Conservation (phyloP, 2,113 vertebrate species). For the Clarias magur region DNA sequence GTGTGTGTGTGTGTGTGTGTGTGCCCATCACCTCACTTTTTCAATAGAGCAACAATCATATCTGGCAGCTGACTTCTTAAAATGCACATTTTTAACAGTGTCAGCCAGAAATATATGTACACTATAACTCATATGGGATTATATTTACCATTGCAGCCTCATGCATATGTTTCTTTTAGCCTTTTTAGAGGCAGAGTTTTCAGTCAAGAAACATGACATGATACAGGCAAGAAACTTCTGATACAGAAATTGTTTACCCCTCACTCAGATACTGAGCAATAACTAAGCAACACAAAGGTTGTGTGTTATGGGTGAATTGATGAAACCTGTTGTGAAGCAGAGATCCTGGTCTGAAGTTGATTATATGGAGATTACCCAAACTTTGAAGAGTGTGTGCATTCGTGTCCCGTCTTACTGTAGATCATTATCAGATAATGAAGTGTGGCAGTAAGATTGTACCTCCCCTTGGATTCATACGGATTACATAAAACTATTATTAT, state of each 20-base stretch:
- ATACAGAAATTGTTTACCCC: background rate
- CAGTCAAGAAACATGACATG: background rate
- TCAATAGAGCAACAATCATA: constrained; percentile 36
- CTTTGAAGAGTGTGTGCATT: no score
- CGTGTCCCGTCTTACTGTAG: no score
- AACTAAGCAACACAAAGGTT: background rate
- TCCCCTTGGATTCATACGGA: no score
- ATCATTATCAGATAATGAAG: no score
- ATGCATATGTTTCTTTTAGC: background rate
- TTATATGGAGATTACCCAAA: background rate
- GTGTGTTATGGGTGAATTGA: background rate
- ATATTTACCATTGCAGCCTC: background rate
- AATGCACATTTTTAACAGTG: constrained; percentile 32
- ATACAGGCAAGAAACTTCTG: background rate
- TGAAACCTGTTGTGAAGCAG: background rate
- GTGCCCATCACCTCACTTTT: constrained; percentile 11
- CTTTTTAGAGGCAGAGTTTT: background rate
- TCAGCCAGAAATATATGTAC: background rate
- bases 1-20: constrained; percentile 47
- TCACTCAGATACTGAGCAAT: background rate
- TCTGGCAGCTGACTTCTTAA: constrained; percentile 48
- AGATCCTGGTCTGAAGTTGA: background rate
- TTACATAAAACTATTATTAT: no score
- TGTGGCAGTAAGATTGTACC: no score
- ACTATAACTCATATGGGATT: background rate